Evolutionary conservation across 2,797 vertebrate genomes (phyloP).

Genomic region (Botia kubotai): DNA sequence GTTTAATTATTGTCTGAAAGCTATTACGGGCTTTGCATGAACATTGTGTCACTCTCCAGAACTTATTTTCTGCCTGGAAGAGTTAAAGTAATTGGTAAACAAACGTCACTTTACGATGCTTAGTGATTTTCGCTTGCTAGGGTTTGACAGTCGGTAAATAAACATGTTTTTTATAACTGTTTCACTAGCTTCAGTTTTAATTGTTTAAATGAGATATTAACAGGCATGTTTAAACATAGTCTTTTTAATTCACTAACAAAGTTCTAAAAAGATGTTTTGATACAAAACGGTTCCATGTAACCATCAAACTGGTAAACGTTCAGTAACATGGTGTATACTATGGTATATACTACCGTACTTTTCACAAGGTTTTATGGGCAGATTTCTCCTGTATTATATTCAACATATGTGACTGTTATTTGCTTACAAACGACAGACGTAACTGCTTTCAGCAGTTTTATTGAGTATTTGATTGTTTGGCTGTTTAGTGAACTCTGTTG

Average conservation of each 20-base stretch:
- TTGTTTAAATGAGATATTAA: background rate
- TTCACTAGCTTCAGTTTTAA: background rate
- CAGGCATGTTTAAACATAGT: background rate
- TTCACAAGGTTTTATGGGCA: background rate
- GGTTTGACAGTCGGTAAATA: slow-evolving; percentile 61
- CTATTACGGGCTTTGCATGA: slow-evolving; percentile 67
- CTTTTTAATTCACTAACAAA: background rate
- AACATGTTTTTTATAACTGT: background rate
- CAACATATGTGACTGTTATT: slow-evolving; percentile 19
- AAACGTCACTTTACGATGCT: slow-evolving; percentile 67
- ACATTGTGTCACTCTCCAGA: slow-evolving; percentile 62
- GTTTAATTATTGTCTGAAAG: slow-evolving; percentile 73
- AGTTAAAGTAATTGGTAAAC: slow-evolving; percentile 78
- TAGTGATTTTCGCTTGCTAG: slow-evolving; percentile 40
- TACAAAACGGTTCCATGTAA: no score
- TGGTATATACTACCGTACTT: background rate
- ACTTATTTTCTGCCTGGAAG: slow-evolving; percentile 74
- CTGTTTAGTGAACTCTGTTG: slow-evolving; percentile 43
- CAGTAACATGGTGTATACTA: background rate
- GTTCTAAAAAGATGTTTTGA: background rate
- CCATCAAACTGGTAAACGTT: background rate
- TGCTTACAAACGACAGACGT: slow-evolving; percentile 49
- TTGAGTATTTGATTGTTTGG: slow-evolving; percentile 36
- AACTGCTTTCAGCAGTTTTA: background rate
- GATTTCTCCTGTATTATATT: background rate